Base-by-base conservation (phyloP, 2,888 invertebrate genomes). In the Acrobasis suavella region DNA sequence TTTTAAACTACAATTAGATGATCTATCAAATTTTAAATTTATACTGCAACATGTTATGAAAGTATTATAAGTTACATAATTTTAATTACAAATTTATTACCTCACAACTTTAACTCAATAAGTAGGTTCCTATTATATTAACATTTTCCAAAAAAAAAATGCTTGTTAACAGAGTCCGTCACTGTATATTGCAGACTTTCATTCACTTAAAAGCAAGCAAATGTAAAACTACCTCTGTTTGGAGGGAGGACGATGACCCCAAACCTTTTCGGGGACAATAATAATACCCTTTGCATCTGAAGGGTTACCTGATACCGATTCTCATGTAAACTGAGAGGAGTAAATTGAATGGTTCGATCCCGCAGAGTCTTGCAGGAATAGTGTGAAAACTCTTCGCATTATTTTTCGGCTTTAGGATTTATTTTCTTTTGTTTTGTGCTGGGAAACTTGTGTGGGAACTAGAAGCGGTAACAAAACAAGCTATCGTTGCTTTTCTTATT, bases 141-240 rank as follows among this genome's bases (percentile, higher is more conserved):
- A 7, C 0, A 32, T 32, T 32, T n/a, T n/a, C n/a, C 5, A 22
- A 50, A 50, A 51, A 51, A 5, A 51, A 51, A 22, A 51, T 14
- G n/a, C 38, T 7, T 32, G 7, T 32, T 32, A 32, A 58, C 59
- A 15, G 14, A 52, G 22, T 46, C 42, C 60, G 5, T 42, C 37
- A 22, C 62, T 62, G 62, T 37, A 7, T 32, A 7, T 46, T 17
- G 39, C 59, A 65, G 58, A 67, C 62, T 67, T 70, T 67, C 66
- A 67, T 70, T 64, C 50, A 62, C 59, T 65, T 68, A 67, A 68
- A 67, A 69, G 69, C 66, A 64, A 60, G 62, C 38, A 14, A 66
- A 67, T 66, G 66, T 66, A 62, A 62, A 65, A 67, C 65, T 67
- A 67, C 63, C 59, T 64, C 60, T 58, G 62, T 64, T 64, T 60